Base-by-base conservation (phyloP, 2,797 vertebrate species). In the Sebastolobus altivelis region DNA sequence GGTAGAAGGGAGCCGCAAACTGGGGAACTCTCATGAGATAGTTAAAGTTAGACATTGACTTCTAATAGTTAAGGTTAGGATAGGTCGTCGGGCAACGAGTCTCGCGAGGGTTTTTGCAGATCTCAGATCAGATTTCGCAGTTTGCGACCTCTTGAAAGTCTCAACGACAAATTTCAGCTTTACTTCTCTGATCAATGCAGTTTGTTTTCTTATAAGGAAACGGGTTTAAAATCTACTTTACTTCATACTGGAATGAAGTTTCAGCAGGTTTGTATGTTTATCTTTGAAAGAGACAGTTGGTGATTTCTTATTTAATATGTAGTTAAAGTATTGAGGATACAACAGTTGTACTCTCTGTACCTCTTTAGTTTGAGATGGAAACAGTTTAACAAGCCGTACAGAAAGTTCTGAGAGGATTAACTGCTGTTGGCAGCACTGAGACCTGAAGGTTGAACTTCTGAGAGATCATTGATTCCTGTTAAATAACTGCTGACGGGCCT, bases 381-480 rank as follows among this genome's bases (percentile, higher is more conserved):
- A 8, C 25, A 31, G 27, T 11, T 22, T 22, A n/a, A 5, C 11
- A 2, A 7, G 12, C n/a, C 8, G 22, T 14, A 13, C 52, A 65
- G 31, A 37, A 3, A 1, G 22, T 18, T 38, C 40, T 69, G 5
- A 27, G 37, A 58, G 7, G 20, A 33, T 68, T n/a, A 33, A 22
- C 35, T 7, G 20, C 25, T 29, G 49, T 14, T 58, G 46, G 71
- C 35, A 13, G 4, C 13, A 7, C 1, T 18, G 22, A 37, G 52
- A n/a, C 11, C 3, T 3, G 27, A 40, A 22, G 25, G 33, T 13
- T 16, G 22, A 62, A 29, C 35, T 8, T 20, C 18, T 49, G 46
- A 49, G 43, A 55, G 37, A 63, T 52, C 13, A 55, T 65, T 14
- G 65, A 74, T 60, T 40, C 10, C 40, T 25, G 76, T 72, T 72